Percentiles rank a stretch among this genome's conserved stretches.
Evolutionary conservation across 1,140 invertebrate genomes (phyloP).

Genomic region (Cotesia chilonis): DNA sequence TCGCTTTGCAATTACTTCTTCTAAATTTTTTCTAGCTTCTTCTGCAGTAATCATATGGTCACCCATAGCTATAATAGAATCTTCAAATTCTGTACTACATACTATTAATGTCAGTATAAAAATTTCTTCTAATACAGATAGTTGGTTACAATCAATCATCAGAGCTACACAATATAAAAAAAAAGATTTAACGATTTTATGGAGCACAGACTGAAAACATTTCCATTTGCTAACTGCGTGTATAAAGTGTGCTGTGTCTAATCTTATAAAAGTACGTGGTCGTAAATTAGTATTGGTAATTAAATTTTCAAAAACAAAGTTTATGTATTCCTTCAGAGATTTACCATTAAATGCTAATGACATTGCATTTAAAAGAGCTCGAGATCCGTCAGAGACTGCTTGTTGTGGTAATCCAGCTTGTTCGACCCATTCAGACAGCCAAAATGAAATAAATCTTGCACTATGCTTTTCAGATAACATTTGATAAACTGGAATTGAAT

Average conservation of each 20-base stretch:
- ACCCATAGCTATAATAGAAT: slow-evolving; percentile 2
- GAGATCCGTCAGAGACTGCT: not conserved
- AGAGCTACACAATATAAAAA: not conserved
- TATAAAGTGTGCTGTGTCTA: not conserved
- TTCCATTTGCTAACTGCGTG: not conserved
- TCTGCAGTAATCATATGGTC: not conserved
- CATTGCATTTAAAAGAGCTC: slow-evolving; percentile 3
- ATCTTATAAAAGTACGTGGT: not conserved
- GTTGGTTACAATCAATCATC: slow-evolving; percentile 14
- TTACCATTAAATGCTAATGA: not conserved
- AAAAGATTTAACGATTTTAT: not conserved
- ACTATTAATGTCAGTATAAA: slow-evolving; percentile 8
- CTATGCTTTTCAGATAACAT: not conserved
- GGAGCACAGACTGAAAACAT: not conserved
- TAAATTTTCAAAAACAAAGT: slow-evolving; percentile 6
- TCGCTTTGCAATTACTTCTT: too few species aligned
- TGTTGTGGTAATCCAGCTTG: not conserved
- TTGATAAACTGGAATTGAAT: not conserved
- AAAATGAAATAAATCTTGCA: not conserved
- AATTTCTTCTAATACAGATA: slow-evolving; percentile 3
- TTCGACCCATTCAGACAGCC: not conserved
- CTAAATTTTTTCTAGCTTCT: not conserved
- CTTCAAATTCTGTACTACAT: not conserved
- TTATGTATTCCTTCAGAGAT: slow-evolving; percentile 14
- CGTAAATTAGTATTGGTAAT: not conserved